Base-by-base conservation (phyloP, 2,797 vertebrate genomes). In the Danio albolineatus region DNA sequence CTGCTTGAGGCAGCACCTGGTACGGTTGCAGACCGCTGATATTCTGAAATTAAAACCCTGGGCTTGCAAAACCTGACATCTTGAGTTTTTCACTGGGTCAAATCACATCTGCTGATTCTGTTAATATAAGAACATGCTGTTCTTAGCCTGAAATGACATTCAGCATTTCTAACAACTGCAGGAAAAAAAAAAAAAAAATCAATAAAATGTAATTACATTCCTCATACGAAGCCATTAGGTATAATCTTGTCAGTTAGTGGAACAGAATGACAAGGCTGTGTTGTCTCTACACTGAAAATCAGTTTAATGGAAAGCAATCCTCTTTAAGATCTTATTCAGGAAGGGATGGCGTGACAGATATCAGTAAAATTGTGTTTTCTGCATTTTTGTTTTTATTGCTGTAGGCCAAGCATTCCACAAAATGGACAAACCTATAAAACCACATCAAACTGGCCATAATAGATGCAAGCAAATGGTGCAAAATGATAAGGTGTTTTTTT, bases 101-200 rank as follows among this genome's bases (percentile, higher is more conserved):
- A 57, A 82, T 59, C 49, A 64, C 65, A 71, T 70, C 69, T 79
- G 76, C 80, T 66, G 82, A 85, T 57, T 72, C 49, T 46, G 59
- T 66, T 76, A 73, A 81, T 85, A 78, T 66, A 76, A 62, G 85
- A 28, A 83, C 82, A 73, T 7, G 81, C 82, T 87, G 83, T 76
- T 65, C 72, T 79, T 48, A 64, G 64, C 7, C 85, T 81, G 84
- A 84, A 76, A 56, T 82, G 80, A 80, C 72, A 79, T 86, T 87
- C 80, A 83, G 79, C 82, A 78, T 84, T 83, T 56, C 69, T 65
- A 61, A 67, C 82, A 84, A 70, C 21, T 10, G 16, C 67, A 49
- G 70, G 14, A 64, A 64, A 36, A 28, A 28, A n/a, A 28, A 28
- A n/a, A n/a, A n/a, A 28, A 39, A 57, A 81, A 81, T 70, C 76